Evolutionary conservation across 2,113 vertebrate species (phyloP).

Genomic region (Sturnus vulgaris): DNA sequence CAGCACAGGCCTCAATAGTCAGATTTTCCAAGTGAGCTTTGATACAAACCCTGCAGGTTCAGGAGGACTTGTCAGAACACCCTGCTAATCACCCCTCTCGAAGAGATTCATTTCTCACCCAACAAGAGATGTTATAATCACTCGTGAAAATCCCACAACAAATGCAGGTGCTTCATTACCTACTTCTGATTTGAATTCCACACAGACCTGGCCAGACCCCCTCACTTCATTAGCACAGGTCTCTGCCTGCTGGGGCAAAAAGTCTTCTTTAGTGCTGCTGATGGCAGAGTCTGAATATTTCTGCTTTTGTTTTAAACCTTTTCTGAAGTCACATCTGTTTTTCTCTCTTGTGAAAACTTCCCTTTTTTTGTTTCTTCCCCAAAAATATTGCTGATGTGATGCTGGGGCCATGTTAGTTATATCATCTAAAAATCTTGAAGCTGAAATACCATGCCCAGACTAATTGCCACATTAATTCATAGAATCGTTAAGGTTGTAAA

Average conservation of each 20-base stretch:
- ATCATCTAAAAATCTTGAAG: not conserved
- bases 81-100: not conserved
- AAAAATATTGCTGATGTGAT: not conserved
- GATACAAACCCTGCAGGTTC: not conserved
- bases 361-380: not conserved
- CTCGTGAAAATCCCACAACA: not conserved
- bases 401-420: not conserved
- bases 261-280: not conserved
- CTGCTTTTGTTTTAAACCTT: not conserved
- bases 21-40: not conserved
- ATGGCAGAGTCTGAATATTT: not conserved
- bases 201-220: constrained; percentile 21
- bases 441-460: not conserved
- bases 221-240: not conserved
- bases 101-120: not conserved
- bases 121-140: not conserved
- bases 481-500: not conserved
- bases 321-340: not conserved
- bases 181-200: constrained; percentile 31
- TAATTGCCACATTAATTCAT: not conserved
- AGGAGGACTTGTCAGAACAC: constrained; percentile 34
- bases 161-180: constrained; percentile 3
- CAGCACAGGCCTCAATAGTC: not conserved
- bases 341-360: not conserved
- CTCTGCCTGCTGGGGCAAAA: not conserved